A percentile compares a stretch with the other conserved stretches of the same genome.
Conservation (phyloP, 2,113 vertebrate species). For the Colistium nudipinnis region DNA sequence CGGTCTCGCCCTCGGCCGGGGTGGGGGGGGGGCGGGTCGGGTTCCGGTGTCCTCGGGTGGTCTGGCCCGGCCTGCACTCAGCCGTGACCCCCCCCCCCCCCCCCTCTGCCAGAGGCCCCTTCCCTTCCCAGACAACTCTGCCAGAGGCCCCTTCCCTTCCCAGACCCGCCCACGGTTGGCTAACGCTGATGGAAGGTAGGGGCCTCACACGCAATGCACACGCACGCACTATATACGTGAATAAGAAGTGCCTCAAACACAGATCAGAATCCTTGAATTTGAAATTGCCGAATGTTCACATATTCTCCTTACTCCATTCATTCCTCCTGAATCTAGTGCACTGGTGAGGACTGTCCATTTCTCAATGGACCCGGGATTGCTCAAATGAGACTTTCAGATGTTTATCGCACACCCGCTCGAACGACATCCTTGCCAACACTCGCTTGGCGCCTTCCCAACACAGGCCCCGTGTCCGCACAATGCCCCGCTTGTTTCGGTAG, state of each 20-base stretch:
- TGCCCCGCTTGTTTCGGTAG: constrained; percentile 58
- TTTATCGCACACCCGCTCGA: constrained; percentile 37
- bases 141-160: constrained; percentile 45
- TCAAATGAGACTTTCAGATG: constrained; percentile 36
- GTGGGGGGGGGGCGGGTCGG: too few relatives aligned
- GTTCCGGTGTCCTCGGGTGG: constrained; percentile 63
- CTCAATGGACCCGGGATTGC: constrained; percentile 10
- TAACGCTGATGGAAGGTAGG: constrained; percentile 42
- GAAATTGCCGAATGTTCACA: neutral
- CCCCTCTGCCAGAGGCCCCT: constrained; percentile 45
- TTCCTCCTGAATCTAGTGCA: neutral
- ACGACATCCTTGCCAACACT: constrained; percentile 37
- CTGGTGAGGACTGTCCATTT: neutral
- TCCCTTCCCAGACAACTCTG: constrained; percentile 37
- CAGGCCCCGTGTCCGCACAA: constrained; percentile 52
- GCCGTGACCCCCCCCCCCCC: constrained; percentile 66
- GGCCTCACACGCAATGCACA: too few relatives aligned
- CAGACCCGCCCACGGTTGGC: constrained; percentile 37
- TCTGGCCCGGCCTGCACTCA: constrained; percentile 68
- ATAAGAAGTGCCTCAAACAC: neutral
- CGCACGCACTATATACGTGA: too few relatives aligned
- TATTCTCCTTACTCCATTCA: too few relatives aligned
- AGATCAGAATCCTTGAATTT: neutral
- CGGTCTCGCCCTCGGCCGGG: constrained; percentile 49
- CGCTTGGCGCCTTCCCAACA: constrained; percentile 49